A percentile compares a stretch with the other conserved stretches of the same genome.
Conservation (phyloP, 2,888 invertebrate species). For the Serrognathus titanus region DNA sequence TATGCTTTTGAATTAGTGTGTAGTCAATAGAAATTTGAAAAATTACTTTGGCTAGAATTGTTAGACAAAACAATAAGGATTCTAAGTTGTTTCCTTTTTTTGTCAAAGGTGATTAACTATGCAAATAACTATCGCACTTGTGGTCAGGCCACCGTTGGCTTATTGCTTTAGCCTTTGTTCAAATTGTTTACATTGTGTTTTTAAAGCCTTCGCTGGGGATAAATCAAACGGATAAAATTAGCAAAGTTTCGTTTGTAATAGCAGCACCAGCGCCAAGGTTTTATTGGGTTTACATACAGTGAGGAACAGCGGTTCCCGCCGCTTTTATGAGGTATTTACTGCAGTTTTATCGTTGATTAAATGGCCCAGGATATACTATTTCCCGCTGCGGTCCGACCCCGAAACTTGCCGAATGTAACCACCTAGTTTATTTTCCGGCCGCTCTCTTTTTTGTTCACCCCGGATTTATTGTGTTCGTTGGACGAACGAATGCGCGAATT, state of each 20-base stretch:
- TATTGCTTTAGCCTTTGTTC: constrained; percentile 4
- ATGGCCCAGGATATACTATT: constrained; percentile 2
- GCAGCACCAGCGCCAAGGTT: constrained; percentile 7
- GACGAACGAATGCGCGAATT: too few species aligned
- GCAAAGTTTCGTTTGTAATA: constrained; percentile 13
- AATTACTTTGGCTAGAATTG: too few species aligned
- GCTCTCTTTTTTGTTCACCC: too few species aligned
- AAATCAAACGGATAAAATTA: constrained; percentile 15
- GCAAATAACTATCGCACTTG: not conserved
- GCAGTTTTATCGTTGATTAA: constrained; percentile 27
- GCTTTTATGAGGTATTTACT: constrained; percentile 27
- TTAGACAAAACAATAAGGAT: too few species aligned
- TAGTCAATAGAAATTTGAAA: too few species aligned
- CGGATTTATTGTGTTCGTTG: too few species aligned
- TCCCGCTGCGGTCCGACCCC: too few species aligned
- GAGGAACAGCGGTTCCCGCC: constrained; percentile 18
- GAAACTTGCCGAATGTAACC: too few species aligned
- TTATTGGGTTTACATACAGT: constrained; percentile 14
- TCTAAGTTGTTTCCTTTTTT: too few species aligned
- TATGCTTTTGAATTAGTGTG: too few species aligned
- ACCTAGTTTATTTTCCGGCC: too few species aligned
- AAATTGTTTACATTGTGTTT: constrained; percentile 15
- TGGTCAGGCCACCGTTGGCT: not conserved
- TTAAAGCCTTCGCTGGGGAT: constrained; percentile 3
- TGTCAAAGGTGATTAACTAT: not conserved